Evolutionary conservation across 1,140 invertebrate species (phyloP).

Genomic region (Dendrolimus kikuchii): DNA sequence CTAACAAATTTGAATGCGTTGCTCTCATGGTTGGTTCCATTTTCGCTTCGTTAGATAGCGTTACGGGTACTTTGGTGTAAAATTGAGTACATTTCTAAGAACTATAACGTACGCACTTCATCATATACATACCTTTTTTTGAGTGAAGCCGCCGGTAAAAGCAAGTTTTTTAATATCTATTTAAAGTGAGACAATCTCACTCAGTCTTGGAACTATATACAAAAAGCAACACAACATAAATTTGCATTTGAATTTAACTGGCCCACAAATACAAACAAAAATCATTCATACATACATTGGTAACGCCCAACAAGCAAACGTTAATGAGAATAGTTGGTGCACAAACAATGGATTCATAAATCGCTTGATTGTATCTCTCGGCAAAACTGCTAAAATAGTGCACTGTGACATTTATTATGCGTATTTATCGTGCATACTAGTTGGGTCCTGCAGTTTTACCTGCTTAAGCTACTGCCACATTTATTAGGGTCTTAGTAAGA

Average conservation of each 20-base stretch:
- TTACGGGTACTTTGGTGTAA: too few relatives aligned
- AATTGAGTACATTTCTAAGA: too few relatives aligned
- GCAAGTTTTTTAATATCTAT: too few relatives aligned
- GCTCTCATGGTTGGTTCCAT: too few relatives aligned
- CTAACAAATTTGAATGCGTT: too few relatives aligned
- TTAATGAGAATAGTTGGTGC: conserved; percentile 30
- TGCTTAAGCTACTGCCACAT: background rate
- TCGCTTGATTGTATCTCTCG: conserved; percentile 28
- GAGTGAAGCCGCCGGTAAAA: too few relatives aligned
- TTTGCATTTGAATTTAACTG: too few relatives aligned
- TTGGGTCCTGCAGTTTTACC: conserved; percentile 3
- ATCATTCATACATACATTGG: conserved; percentile 13
- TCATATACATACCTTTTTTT: too few relatives aligned
- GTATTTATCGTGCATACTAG: conserved; percentile 4
- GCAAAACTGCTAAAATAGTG: conserved; percentile 30
- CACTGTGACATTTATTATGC: conserved; percentile 16
- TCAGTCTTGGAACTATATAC: background rate
- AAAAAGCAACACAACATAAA: conserved; percentile 3
- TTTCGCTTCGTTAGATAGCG: too few relatives aligned
- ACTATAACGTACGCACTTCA: too few relatives aligned
- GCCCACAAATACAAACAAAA: conserved; percentile 6
- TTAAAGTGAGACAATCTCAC: too few relatives aligned
- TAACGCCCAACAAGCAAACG: conserved; percentile 15
- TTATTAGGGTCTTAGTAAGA: too few relatives aligned
- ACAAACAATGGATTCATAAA: conserved; percentile 37